Conservation (phyloP, 2,113 vertebrate genomes). For the Stictonetta naevosa region DNA sequence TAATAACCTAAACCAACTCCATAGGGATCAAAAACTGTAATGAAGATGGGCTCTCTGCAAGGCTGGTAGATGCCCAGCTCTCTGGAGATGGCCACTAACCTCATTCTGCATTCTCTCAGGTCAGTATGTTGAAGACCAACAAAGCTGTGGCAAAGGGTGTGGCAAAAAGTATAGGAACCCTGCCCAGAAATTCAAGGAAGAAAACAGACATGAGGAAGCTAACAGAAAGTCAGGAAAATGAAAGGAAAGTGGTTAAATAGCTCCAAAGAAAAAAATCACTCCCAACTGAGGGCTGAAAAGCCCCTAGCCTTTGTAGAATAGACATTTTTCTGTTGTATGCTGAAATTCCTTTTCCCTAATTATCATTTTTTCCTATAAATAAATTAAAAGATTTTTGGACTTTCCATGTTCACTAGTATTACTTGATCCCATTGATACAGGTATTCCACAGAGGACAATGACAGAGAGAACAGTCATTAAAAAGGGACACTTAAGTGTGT, state of each 20-base stretch:
- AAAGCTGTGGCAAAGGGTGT: background rate
- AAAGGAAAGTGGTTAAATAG: background rate
- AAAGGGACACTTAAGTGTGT: background rate
- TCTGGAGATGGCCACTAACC: background rate
- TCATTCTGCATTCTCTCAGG: background rate
- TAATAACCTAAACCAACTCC: background rate
- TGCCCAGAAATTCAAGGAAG: background rate
- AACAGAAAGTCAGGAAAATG: background rate
- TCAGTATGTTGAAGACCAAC: background rate
- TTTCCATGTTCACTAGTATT: background rate
- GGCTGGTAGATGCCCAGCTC: background rate
- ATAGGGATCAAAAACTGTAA: background rate
- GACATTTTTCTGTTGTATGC: background rate
- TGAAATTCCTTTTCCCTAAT: background rate
- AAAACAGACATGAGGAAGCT: background rate
- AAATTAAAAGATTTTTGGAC: background rate
- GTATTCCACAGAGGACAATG: background rate
- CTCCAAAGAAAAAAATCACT: background rate
- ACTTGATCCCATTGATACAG: background rate
- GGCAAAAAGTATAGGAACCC: background rate
- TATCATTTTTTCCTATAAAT: background rate
- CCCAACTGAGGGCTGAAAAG: background rate
- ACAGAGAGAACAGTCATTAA: background rate
- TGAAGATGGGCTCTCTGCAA: background rate
- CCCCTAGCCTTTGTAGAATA: background rate